Conservation (phyloP, 2,888 invertebrate genomes). For the Leistus spinibarbis region DNA sequence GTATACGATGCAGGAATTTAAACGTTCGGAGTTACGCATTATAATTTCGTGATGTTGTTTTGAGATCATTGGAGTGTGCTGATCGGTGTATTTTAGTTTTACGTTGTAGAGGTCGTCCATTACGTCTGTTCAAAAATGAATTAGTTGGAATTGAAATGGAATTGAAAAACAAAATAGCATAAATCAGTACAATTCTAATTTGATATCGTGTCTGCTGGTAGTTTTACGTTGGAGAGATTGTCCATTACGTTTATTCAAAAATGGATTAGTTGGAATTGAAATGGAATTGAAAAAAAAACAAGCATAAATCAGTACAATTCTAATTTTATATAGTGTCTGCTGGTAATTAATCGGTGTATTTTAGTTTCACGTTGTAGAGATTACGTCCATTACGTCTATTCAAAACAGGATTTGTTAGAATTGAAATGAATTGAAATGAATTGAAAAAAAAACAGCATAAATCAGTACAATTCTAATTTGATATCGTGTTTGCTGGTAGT, state of each 20-base stretch:
- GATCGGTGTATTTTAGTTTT: slow-evolving; percentile 74
- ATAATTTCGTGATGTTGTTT: slow-evolving; percentile 81
- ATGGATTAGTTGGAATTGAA: too few species aligned
- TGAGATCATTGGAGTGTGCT: slow-evolving; percentile 83
- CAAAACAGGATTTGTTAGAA: slow-evolving; percentile 18
- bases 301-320: too few species aligned
- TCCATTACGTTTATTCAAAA: too few species aligned
- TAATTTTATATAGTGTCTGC: too few species aligned
- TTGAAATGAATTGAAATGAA: too few species aligned
- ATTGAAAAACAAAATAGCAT: slow-evolving; percentile 1
- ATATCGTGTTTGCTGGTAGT: background rate
- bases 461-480: background rate
- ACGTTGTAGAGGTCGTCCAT: slow-evolving; percentile 84
- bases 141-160: background rate
- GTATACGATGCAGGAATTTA: slow-evolving; percentile 96
- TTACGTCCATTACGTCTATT: slow-evolving; percentile 89
- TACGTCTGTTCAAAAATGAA: slow-evolving; percentile 73
- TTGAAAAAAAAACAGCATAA: background rate
- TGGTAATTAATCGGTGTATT: slow-evolving; percentile 74
- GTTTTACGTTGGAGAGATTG: too few species aligned
- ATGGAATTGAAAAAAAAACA: too few species aligned
- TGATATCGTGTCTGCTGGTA: background rate
- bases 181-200: background rate
- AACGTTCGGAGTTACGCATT: slow-evolving; percentile 81
- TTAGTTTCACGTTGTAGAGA: slow-evolving; percentile 78